Base-by-base conservation (phyloP, 2,797 vertebrate species). In the Phoebastria nigripes region DNA sequence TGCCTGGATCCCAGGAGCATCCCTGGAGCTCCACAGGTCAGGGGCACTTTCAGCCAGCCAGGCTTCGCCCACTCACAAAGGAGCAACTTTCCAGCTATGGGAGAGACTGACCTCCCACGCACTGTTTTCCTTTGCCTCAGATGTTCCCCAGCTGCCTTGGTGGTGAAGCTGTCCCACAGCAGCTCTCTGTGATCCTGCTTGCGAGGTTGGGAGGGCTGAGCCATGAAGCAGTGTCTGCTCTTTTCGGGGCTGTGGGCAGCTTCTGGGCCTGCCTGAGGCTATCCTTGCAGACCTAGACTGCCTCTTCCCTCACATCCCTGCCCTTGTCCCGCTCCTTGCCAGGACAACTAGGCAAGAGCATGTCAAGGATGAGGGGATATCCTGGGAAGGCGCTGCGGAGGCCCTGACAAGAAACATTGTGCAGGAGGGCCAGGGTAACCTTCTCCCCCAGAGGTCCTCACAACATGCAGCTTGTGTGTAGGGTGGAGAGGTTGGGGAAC, bases 121-220 rank as follows among this genome's bases (percentile, higher is more conserved):
- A 90, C 28, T 29, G 26, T 56, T 39, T 96, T 41, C 29, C 71
- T 90, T 92, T 63, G 44, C 92, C 74, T 94, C 90, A 89, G 92
- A 93, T 0, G 2, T 91, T 93, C 78, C 41, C 47, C 73, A 82
- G 81, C 93, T 96, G 85, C 78, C 47, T 84, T 59, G 47, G 47
- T 44, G 79, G 77, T 63, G 79, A 47, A 67, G 65, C 51, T 92
- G 65, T 91, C 54, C 61, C 8, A 3, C 67, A 82, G 55, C 71
- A 93, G 71, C 89, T 71, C 22, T 70, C 66, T 78, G 61, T 76
- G 80, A 86, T 93, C 24, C 77, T 80, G 19, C 52, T 85, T 72
- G 70, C 9, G 29, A 71, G 92, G 42, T 5, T 84, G 78, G 33
- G 63, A 92, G 56, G 8, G 11, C 90, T 91, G 39, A 82, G 51